Conservation (phyloP, 2,888 invertebrate genomes). For the Hirtodrosophila histrioides region DNA sequence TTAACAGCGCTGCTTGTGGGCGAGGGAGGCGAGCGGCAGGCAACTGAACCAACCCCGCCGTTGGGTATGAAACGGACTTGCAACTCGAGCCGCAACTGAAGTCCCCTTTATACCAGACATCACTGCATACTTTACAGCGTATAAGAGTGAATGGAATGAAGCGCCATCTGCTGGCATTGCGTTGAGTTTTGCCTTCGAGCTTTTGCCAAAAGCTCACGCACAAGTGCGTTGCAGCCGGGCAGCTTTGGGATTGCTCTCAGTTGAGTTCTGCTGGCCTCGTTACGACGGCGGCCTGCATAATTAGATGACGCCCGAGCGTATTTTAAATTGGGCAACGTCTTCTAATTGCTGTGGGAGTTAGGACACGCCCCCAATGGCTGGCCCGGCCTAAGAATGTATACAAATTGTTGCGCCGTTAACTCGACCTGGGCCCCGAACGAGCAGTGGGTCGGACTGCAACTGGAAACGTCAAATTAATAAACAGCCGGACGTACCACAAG, state of each 20-base stretch:
- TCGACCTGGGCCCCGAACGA: background rate
- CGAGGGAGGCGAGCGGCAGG: background rate
- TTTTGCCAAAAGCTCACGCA: constrained; percentile 12
- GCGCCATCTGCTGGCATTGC: constrained; percentile 52
- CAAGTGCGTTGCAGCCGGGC: background rate
- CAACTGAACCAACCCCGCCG: background rate
- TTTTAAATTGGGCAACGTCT: constrained; percentile 9
- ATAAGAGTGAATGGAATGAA: constrained; percentile 46
- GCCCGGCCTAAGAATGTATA: constrained; percentile 52
- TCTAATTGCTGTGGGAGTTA: constrained; percentile 56
- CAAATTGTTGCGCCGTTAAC: constrained; percentile 61
- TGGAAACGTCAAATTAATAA: constrained; percentile 75
- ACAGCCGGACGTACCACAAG: constrained; percentile 76
- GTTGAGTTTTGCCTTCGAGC: constrained; percentile 5
- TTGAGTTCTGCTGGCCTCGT: constrained; percentile 4
- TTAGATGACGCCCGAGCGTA: constrained; percentile 17
- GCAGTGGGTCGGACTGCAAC: constrained; percentile 47
- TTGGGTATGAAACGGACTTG: background rate
- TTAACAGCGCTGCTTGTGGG: constrained; percentile 24
- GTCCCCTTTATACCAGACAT: background rate
- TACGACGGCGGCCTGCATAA: constrained; percentile 19
- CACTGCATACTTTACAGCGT: constrained; percentile 58
- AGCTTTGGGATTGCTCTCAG: constrained; percentile 4
- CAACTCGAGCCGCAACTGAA: background rate
- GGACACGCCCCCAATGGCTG: constrained; percentile 35